phyloP scores from a whole-genome alignment of 2,797 vertebrate genomes.

The Galago senegalensis region DNA sequence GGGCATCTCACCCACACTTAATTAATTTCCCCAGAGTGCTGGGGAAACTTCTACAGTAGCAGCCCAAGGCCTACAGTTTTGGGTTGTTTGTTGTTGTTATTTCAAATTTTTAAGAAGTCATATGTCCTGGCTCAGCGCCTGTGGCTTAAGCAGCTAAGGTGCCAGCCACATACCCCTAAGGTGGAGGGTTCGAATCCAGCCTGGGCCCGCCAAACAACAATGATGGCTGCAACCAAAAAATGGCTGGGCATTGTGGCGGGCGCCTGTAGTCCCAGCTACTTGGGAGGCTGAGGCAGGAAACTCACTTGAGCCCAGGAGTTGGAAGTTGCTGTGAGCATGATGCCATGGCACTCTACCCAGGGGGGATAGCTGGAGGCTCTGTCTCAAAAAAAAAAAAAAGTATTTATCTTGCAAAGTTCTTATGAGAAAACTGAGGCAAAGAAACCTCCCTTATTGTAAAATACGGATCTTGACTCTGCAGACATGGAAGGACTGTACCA shows the following conservation, averaged over 20 bases:
- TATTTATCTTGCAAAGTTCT: neutral
- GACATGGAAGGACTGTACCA: conserved; percentile 1
- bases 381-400: neutral
- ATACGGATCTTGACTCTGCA: neutral
- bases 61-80: neutral
- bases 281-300: too few relatives aligned
- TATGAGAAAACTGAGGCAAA: neutral
- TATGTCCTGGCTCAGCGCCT: neutral
- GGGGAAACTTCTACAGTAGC: neutral
- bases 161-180: too few relatives aligned
- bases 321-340: too few relatives aligned
- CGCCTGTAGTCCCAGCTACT: too few relatives aligned
- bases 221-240: too few relatives aligned
- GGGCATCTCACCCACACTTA: neutral
- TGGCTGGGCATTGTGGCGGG: too few relatives aligned
- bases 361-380: too few relatives aligned
- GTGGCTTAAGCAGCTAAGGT: too few relatives aligned
- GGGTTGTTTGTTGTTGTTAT: neutral
- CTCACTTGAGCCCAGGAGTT: too few relatives aligned
- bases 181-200: too few relatives aligned
- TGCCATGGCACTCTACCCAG: too few relatives aligned
- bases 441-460: neutral
- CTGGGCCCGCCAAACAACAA: too few relatives aligned
- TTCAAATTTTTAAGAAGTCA: neutral
- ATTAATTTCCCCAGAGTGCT: neutral